Base-by-base conservation (phyloP, 2,113 vertebrate genomes). In the Pseudorectes ferrugineus region DNA sequence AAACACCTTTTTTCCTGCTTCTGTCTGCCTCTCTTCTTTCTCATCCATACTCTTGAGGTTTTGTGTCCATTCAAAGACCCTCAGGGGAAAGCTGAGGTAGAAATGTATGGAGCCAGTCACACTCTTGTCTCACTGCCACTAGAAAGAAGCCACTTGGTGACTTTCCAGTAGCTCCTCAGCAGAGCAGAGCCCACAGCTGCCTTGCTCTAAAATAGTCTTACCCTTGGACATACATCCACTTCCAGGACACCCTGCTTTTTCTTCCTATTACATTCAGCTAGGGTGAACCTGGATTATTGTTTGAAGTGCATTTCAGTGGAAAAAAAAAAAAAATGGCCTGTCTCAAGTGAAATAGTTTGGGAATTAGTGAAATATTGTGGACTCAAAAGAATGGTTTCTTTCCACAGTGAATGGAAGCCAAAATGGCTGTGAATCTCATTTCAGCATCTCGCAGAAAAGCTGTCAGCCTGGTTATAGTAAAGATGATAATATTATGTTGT, bases 401-500 rank as follows among this genome's bases (percentile, higher is more conserved):
- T 71, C 59, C 25, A 24, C 26, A 24, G 42, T 51, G 86, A 92
- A 75, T 72, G 82, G 84, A 92, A 75, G 62, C 24, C 65, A 76
- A 81, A 95, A 82, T 1, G 16, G 24, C 66, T 71, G 68, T 45
- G 85, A 71, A 82, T 91, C 85, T 92, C 35, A 31, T 96, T 95
- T 94, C 35, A 67, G 80, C 58, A 68, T 95, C 85, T 92, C 86
- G 74, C 66, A 82, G 78, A 91, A 86, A 96, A 81, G 54, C 85
- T 85, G 66, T 55, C 93, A 93, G 80, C 52, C 78, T 92, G 55
- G 76, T 92, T 91, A 90, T 67, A 94, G 96, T 93, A 87, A 92
- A 88, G 82, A 97, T 76, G 85, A 65, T 93, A 94, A 95, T 96
- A 95, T 73, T 87, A 88, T 45, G 90, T 95, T 96, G 92, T 95